Evolutionary conservation across 2,888 invertebrate genomes (phyloP).

Genomic region (Elgonia sp.): DNA sequence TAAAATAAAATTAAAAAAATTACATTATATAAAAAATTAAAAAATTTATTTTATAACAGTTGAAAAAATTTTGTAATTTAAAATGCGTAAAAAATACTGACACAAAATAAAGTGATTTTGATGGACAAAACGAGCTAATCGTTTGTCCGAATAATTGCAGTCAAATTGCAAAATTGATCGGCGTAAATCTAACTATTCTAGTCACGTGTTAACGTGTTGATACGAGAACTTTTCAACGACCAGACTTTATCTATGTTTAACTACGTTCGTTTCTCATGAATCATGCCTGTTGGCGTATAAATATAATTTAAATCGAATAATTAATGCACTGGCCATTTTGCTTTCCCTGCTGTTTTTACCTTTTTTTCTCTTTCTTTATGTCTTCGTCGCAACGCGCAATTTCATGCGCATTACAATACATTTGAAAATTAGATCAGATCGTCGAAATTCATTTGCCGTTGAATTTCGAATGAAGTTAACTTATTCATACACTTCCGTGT

Average conservation of each 20-base stretch:
- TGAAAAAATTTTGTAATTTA: too few relatives aligned
- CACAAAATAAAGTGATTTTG: too few relatives aligned
- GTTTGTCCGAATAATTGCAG: conserved; percentile 24
- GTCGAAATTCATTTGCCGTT: conserved; percentile 8
- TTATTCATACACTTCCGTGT: conserved; percentile 37
- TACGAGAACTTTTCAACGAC: conserved; percentile 62
- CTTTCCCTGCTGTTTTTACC: not conserved
- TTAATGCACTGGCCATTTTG: conserved; percentile 14
- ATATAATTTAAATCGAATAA: conserved; percentile 49
- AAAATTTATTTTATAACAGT: too few relatives aligned
- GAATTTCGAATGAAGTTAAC: conserved; percentile 7
- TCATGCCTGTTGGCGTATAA: conserved; percentile 50
- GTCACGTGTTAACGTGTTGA: conserved; percentile 59
- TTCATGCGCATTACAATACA: conserved; percentile 21
- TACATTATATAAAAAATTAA: too few relatives aligned
- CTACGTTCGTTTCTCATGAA: conserved; percentile 53
- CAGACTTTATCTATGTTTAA: conserved; percentile 59
- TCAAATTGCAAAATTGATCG: conserved; percentile 49
- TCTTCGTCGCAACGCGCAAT: not conserved
- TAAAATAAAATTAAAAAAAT: too few relatives aligned
- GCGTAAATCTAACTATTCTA: conserved; percentile 58
- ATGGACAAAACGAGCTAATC: conserved; percentile 3
- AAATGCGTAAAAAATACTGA: too few relatives aligned
- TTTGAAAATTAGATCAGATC: conserved; percentile 33
- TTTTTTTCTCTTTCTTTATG: not conserved